Base-by-base conservation (phyloP, 2,888 invertebrate genomes). In the Lasioglossum malachurum region DNA sequence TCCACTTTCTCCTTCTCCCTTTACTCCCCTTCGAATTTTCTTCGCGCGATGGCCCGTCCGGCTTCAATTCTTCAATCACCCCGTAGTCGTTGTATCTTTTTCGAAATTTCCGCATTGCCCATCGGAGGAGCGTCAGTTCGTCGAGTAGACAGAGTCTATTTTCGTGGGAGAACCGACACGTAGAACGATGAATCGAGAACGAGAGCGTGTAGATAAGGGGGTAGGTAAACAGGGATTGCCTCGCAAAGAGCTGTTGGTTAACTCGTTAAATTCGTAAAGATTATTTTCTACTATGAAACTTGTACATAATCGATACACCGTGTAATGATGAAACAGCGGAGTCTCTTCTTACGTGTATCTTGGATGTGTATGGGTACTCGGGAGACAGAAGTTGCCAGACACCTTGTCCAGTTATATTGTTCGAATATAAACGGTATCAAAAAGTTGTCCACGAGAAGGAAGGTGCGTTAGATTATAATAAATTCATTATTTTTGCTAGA, bases 231-330 rank as follows among this genome's bases (percentile, higher is more conserved):
- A 49, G 49, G 35, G 31, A n/a, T 12, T 82, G 67, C 74, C 72
- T 38, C 71, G 35, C 38, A 41, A 5, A 60, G 60, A 27, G 73
- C 57, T 74, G 75, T 64, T 69, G 74, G 80, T 81, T 75, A 86
- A 78, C 77, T 75, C 74, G 83, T 84, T 83, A 60, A 80, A 77
- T 83, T 83, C 80, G 84, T 79, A 75, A 84, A 85, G 53, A 82
- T 82, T 89, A 89, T 89, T 89, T 89, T 89, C 53, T 89, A 88
- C 83, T 82, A 75, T 79, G 80, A 76, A 83, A 74, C 77, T 80
- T 89, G 80, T 88, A 90, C 79, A 91, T 88, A 90, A 78, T 81
- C 64, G 80, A 78, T 82, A 75, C 31, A 31, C 49, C 78, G 38
- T 67, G 49, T 44, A 44, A 31, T 49, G 78, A 57, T 71, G 78